A percentile compares a stretch with the other conserved stretches of the same genome.
Conservation (phyloP, 2,113 vertebrate genomes). For the Thunnus thynnus region DNA sequence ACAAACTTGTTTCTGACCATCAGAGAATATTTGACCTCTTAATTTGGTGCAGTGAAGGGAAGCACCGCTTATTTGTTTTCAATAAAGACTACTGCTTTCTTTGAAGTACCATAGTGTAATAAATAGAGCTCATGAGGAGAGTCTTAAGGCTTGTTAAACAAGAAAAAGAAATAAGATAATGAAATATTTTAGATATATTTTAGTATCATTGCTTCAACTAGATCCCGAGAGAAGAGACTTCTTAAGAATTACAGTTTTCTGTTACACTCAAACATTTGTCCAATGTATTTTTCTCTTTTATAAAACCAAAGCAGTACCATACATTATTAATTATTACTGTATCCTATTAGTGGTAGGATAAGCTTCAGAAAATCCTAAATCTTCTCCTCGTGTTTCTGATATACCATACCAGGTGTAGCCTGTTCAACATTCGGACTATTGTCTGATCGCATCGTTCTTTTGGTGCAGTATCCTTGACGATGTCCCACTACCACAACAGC, state of each 20-base stretch:
- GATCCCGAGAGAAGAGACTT: background rate
- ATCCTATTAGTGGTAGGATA: too few species aligned
- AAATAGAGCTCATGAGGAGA: background rate
- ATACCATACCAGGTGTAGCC: background rate
- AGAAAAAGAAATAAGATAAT: background rate
- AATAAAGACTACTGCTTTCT: background rate
- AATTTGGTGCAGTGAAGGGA: slow-evolving; percentile 10
- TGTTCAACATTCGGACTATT: background rate
- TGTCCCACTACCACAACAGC: slow-evolving; percentile 36
- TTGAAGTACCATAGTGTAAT: background rate
- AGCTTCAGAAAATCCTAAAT: background rate
- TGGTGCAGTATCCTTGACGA: slow-evolving; percentile 61
- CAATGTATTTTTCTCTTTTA: background rate
- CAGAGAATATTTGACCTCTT: background rate
- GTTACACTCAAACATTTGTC: background rate
- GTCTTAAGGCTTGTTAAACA: background rate
- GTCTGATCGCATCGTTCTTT: background rate
- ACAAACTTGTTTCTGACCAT: too few species aligned
- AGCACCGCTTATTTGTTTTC: slow-evolving; percentile 9
- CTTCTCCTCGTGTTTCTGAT: background rate
- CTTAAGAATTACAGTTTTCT: too few species aligned
- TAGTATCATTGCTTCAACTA: background rate
- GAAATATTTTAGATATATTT: background rate
- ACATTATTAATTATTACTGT: background rate
- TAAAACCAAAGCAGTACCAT: background rate